Conservation (phyloP, 2,113 vertebrate genomes). For the Xyrauchen texanus region DNA sequence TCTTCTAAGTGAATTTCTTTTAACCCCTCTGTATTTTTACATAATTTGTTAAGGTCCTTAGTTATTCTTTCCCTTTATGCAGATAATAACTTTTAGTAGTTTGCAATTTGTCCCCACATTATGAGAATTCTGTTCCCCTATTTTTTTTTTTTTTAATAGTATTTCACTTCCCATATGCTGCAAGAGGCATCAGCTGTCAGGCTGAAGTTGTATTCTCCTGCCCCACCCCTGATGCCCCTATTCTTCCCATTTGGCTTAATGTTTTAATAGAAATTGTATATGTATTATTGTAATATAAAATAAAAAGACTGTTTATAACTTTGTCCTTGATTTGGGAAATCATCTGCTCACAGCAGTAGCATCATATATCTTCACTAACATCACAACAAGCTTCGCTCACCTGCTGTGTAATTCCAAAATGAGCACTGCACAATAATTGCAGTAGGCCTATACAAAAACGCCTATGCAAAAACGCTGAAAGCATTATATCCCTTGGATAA, state of each 20-base stretch:
- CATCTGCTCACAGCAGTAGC: too few relatives aligned
- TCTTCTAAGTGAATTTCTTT: too few relatives aligned
- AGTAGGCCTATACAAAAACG: too few relatives aligned
- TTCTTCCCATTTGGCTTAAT: neutral
- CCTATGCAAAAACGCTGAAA: neutral
- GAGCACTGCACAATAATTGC: neutral
- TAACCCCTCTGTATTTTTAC: neutral
- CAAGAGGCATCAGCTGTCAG: neutral
- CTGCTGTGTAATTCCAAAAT: neutral
- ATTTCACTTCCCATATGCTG: neutral
- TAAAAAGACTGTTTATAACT: neutral
- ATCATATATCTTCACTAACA: neutral
- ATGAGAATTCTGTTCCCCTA: neutral
- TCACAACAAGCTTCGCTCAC: neutral
- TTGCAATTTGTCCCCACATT: neutral
- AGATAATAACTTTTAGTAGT: neutral
- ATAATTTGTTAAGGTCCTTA: neutral
- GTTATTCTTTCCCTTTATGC: neutral
- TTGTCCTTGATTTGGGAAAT: neutral
- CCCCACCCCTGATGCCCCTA: neutral
- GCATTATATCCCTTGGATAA: neutral
- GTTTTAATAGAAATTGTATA: neutral
- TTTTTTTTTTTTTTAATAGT: neutral
- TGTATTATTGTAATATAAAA: neutral
- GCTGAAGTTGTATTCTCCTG: neutral